Percentiles rank a stretch among this genome's conserved stretches.
phyloP scores from a whole-genome alignment of 2,888 invertebrate species.

The Epinotia bilunana region DNA sequence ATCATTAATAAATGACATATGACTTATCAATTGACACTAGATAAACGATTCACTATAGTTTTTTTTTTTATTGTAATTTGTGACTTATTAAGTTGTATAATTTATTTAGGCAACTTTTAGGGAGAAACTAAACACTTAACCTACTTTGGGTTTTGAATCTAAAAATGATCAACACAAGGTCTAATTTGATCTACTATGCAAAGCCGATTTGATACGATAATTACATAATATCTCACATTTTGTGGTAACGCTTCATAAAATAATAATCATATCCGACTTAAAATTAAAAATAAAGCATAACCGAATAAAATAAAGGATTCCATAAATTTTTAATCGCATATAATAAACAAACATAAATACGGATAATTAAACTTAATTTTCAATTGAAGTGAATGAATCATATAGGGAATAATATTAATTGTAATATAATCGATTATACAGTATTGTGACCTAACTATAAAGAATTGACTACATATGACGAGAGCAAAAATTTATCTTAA shows the following conservation, averaged over 20 bases:
- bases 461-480: constrained; percentile 78
- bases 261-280: constrained; percentile 42
- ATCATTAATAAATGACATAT: no score
- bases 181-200: constrained; percentile 18
- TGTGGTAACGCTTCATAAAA: constrained; percentile 51
- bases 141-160: constrained; percentile 38
- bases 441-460: constrained; percentile 60
- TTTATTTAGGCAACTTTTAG: constrained; percentile 14
- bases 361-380: constrained; percentile 12
- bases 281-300: constrained; percentile 16
- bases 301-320: constrained; percentile 30
- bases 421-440: constrained; percentile 47
- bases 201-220: constrained; percentile 29
- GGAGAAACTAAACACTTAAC: constrained; percentile 11
- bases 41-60: constrained; percentile 22
- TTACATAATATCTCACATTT: constrained; percentile 47
- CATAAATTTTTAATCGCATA: constrained; percentile 34
- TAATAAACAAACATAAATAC: constrained; percentile 35
- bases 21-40: constrained; percentile 35
- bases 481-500: constrained; percentile 66
- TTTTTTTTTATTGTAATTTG: constrained; percentile 13
- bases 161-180: constrained; percentile 24
- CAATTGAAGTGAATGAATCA: constrained; percentile 32
- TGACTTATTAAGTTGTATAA: constrained; percentile 23
- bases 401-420: constrained; percentile 28